These are phyloP conservation scores for Rhinatrema bivittatum DNA, from an alignment of 2,797 vertebrate species.

Conservation along the genomic window DNA sequence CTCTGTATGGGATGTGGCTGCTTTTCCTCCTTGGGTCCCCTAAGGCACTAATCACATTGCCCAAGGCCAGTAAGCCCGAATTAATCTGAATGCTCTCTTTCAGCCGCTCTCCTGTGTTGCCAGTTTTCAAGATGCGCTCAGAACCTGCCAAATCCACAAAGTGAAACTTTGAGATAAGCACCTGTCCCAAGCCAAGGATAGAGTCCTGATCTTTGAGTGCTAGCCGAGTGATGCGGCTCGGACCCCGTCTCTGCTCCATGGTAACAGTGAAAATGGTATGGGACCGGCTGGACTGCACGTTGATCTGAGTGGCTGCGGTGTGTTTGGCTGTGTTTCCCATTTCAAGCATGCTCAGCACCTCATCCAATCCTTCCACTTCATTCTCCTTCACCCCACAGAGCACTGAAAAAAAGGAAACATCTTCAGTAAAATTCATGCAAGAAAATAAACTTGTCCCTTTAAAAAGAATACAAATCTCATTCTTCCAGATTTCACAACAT, in stretches of 20 bases:
- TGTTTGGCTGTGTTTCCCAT: conserved; percentile 90
- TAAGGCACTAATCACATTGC: conserved; percentile 91
- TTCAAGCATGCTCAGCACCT: conserved; percentile 90
- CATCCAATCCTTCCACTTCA: conserved; percentile 90
- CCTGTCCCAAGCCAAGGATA: conserved; percentile 44
- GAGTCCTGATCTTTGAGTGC: conserved; percentile 5
- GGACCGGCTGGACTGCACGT: conserved; percentile 86
- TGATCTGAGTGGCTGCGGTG: conserved; percentile 87
- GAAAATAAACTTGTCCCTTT: background rate
- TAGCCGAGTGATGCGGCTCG: conserved; percentile 54
- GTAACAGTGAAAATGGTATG: conserved; percentile 90
- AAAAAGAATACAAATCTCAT: too few species aligned
- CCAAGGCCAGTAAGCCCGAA: conserved; percentile 85
- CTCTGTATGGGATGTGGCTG: conserved; percentile 89
- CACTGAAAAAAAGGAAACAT: conserved; percentile 50
- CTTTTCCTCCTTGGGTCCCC: conserved; percentile 87
- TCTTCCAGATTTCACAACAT: too few species aligned
- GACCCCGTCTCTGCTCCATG: conserved; percentile 80
- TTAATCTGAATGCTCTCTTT: conserved; percentile 97
- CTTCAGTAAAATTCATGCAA: background rate
- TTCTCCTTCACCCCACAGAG: conserved; percentile 88
- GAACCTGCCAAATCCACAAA: conserved; percentile 95
- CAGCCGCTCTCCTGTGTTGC: conserved; percentile 86
- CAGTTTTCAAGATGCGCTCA: conserved; percentile 84
- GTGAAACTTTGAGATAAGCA: conserved; percentile 91